Base-by-base conservation (phyloP, 2,888 invertebrate species). In the Selenia dentaria region DNA sequence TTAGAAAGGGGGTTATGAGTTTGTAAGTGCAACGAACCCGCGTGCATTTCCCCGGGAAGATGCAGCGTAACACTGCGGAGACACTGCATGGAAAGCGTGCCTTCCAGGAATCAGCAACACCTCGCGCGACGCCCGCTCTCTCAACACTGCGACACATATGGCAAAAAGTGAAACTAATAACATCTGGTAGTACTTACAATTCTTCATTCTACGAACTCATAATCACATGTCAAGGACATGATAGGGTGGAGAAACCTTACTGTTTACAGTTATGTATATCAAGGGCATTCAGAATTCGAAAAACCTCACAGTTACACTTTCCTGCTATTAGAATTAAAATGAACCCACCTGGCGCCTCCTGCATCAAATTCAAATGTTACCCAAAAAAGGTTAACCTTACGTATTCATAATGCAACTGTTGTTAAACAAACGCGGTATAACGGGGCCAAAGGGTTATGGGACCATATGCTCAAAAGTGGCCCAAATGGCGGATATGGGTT, bases 1-100 rank as follows among this genome's bases (percentile, higher is more conserved):
- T 87, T 88, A 85, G 89, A 89, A 91, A 90, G 89, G 88, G 90
- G 91, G 91, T 90, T 91, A 91, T 84, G 90, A 88, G 90, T 88
- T 88, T 87, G 89, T 82, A 79, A 87, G 91, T 87, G 88, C 91
- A 88, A 80, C 84, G 91, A 91, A 89, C 91, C 82, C 82, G 76
- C 73, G 63, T 83, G 83, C 84, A 82, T 86, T 87, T 87, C 81
- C 81, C 78, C 80, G 86, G 88, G 87, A 88, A 85, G 88, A 88
- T 82, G 86, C 79, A 76, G 79, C 70, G 68, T 66, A 65, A 41
- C n/a, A n/a, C n/a, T n/a, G 44, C 44, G 51, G 65, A 62, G 70
- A 66, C 59, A 59, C 66, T 64, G 43, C 46, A 75, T 83, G 86
- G 86, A 88, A 87, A 87, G 88, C 87, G 81, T 69, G 70, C 66